phyloP scores from a whole-genome alignment of 2,888 invertebrate genomes.

The Crocallis elinguaria region DNA sequence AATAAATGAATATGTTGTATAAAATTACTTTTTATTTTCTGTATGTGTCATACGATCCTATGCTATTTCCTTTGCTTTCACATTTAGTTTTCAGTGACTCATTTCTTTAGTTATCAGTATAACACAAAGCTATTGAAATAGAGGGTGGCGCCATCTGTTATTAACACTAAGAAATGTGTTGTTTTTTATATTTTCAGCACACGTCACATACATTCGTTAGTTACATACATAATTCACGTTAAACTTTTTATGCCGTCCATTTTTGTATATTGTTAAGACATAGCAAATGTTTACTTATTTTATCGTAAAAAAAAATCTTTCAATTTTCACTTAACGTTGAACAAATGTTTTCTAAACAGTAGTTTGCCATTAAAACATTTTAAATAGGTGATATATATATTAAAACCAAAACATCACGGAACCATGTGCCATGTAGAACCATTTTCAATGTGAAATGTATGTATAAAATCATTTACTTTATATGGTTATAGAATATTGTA shows the following conservation, averaged over 20 bases:
- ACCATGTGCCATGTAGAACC: constrained; percentile 6
- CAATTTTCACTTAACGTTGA: too few species aligned
- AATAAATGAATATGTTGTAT: constrained; percentile 29
- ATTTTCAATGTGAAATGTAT: constrained; percentile 11
- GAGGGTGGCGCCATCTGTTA: constrained; percentile 1
- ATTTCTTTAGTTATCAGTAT: background rate
- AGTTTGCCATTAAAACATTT: too few species aligned
- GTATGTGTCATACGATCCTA: constrained; percentile 2
- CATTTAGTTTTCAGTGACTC: constrained; percentile 8
- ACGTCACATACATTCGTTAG: background rate
- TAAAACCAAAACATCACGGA: background rate
- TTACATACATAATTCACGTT: background rate
- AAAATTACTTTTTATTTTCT: constrained; percentile 1
- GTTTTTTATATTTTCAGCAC: background rate
- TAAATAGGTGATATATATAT: background rate
- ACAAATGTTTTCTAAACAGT: too few species aligned
- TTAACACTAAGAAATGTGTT: background rate
- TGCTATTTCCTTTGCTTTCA: constrained; percentile 16
- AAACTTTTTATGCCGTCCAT: background rate
- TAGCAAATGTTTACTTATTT: too few species aligned
- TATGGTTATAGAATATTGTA: background rate
- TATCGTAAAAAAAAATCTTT: too few species aligned
- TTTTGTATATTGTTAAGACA: too few species aligned
- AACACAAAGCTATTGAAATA: background rate
- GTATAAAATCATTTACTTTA: constrained; percentile 13